Conservation (phyloP, 2,113 vertebrate species). For the Bubo blakistoni region DNA sequence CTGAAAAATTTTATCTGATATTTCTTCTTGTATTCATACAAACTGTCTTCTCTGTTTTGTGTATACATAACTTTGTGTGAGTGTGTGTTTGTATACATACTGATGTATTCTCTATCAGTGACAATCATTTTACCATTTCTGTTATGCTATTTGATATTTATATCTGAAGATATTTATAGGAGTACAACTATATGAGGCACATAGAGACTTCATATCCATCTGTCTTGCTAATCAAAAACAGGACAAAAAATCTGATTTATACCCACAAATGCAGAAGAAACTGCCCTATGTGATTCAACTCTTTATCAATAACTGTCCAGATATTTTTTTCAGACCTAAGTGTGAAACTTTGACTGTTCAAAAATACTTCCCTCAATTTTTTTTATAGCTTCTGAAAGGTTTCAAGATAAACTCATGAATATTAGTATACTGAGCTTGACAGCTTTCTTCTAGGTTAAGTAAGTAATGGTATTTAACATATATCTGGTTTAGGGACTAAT, state of each 20-base stretch:
- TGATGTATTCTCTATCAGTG: neutral
- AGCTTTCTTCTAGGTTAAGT: neutral
- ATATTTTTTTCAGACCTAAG: neutral
- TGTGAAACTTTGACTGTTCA: neutral
- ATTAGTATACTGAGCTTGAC: neutral
- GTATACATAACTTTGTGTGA: neutral
- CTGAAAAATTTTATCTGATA: neutral
- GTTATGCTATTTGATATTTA: neutral
- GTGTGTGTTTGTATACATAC: neutral
- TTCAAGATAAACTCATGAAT: neutral
- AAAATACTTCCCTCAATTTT: neutral
- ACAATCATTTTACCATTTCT: neutral
- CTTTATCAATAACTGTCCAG: neutral
- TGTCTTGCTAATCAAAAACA: neutral
- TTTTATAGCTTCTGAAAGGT: neutral
- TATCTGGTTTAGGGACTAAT: neutral
- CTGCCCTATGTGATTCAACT: neutral
- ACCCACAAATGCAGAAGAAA: neutral
- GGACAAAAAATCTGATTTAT: neutral
- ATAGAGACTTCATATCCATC: neutral
- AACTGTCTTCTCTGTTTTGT: neutral
- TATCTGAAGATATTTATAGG: neutral
- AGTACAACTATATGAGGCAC: neutral
- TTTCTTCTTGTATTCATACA: neutral
- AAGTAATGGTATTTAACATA: neutral